Conservation (phyloP, 30 jellyfish, hydroid and myxozoan genomes). For the Morbakka virulenta region DNA sequence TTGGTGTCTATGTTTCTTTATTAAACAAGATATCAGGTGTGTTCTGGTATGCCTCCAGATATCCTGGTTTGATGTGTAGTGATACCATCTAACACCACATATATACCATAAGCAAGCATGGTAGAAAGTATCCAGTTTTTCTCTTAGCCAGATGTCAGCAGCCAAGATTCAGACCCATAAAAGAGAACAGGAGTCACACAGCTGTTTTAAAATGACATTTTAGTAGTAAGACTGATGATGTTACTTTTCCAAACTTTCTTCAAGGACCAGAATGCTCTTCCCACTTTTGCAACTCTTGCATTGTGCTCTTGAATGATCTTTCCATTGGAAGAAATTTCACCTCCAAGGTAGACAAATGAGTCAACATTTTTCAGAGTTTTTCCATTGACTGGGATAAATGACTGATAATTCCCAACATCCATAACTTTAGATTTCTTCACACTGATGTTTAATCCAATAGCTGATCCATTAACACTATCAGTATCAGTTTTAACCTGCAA, state of each 20-base stretch:
- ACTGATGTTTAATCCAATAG: too few species aligned
- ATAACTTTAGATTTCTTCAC: neutral
- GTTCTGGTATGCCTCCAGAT: too few species aligned
- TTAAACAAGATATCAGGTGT: too few species aligned
- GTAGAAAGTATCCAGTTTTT: neutral
- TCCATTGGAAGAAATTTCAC: neutral
- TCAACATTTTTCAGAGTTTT: neutral
- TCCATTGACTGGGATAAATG: neutral
- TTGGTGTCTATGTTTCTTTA: too few species aligned
- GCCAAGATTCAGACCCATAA: neutral
- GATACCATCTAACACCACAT: neutral
- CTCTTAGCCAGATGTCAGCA: neutral
- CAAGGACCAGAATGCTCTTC: neutral
- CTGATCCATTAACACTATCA: too few species aligned
- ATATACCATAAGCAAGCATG: neutral
- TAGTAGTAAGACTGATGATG: neutral
- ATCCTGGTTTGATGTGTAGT: too few species aligned
- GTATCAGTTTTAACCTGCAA: too few species aligned
- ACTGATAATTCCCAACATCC: neutral
- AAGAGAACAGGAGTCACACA: neutral
- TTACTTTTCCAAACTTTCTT: neutral
- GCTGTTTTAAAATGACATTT: neutral
- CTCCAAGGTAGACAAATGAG: neutral
- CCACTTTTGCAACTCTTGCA: neutral
- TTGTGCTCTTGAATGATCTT: neutral